Evolutionary conservation across 2,113 vertebrate genomes (phyloP).

Genomic region (Apeltes quadracus): DNA sequence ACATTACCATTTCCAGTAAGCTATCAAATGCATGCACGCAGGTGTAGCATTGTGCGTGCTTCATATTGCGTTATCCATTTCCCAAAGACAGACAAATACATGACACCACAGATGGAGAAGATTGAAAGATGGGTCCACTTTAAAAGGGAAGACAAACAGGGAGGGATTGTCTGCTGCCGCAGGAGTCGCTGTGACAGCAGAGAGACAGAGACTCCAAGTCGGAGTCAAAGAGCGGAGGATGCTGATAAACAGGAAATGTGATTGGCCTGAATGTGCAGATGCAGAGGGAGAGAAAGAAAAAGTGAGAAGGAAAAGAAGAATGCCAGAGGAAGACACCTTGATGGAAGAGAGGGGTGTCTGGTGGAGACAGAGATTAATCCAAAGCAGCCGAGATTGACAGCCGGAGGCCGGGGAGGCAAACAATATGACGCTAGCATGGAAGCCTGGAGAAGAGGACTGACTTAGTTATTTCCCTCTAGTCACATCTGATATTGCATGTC

Average conservation of each 20-base stretch:
- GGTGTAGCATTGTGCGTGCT: slow-evolving; percentile 1
- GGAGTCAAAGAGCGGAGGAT: slow-evolving; percentile 36
- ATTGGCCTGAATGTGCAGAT: slow-evolving; percentile 57
- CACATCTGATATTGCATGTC: slow-evolving; percentile 16
- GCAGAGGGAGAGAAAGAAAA: slow-evolving; percentile 12
- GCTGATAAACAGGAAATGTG: slow-evolving; percentile 64
- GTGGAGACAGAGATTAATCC: slow-evolving; percentile 52
- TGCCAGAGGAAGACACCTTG: slow-evolving; percentile 52
- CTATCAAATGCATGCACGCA: background rate
- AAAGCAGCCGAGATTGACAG: slow-evolving; percentile 48
- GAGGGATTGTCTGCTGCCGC: slow-evolving; percentile 19
- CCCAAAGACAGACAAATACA: slow-evolving; percentile 23
- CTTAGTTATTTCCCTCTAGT: slow-evolving; percentile 13
- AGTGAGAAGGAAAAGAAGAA: slow-evolving; percentile 30
- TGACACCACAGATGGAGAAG: slow-evolving; percentile 33
- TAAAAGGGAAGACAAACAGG: slow-evolving; percentile 54
- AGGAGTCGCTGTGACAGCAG: slow-evolving; percentile 39
- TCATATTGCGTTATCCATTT: slow-evolving; percentile 29
- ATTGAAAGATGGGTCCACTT: slow-evolving; percentile 54
- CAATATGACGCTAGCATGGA: slow-evolving; percentile 31
- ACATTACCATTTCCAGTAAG: slow-evolving; percentile 42
- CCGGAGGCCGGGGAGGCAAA: slow-evolving; percentile 13
- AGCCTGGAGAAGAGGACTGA: slow-evolving; percentile 9
- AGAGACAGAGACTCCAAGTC: slow-evolving; percentile 17
- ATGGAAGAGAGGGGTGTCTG: slow-evolving; percentile 51